Evolutionary conservation across 2,888 invertebrate species (phyloP).

Genomic region (Callyntrura guangdongensis): DNA sequence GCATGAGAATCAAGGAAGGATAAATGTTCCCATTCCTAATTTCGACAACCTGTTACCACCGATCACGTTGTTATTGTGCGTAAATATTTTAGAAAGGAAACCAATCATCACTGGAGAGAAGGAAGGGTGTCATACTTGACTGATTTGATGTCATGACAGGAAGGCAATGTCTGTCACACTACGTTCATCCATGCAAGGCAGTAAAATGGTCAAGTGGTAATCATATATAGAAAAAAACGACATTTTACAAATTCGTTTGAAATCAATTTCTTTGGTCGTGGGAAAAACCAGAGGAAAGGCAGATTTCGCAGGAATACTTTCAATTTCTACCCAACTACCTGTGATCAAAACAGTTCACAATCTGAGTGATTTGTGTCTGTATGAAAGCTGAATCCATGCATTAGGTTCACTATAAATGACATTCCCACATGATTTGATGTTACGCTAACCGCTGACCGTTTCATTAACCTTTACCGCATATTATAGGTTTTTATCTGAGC

Average conservation of each 20-base stretch:
- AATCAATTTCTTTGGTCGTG: constrained; percentile 46
- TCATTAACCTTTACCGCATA: too few species aligned
- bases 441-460: too few species aligned
- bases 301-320: constrained; percentile 18
- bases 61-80: not conserved
- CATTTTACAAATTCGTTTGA: not conserved
- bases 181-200: too few species aligned
- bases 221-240: not conserved
- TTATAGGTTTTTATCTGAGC: too few species aligned
- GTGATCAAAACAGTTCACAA: too few species aligned
- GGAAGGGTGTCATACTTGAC: constrained; percentile 70
- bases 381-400: too few species aligned
- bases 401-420: too few species aligned
- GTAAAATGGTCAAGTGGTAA: constrained; percentile 13
- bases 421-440: too few species aligned
- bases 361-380: too few species aligned
- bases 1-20: too few species aligned
- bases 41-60: constrained; percentile 15
- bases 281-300: constrained; percentile 49
- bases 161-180: not conserved
- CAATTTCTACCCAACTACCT: too few species aligned
- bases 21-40: not conserved
- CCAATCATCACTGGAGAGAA: constrained; percentile 7
- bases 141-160: constrained; percentile 56
- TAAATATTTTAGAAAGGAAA: not conserved